Base-by-base conservation (phyloP, 2,888 invertebrate genomes). In the Harpalus rubripes region DNA sequence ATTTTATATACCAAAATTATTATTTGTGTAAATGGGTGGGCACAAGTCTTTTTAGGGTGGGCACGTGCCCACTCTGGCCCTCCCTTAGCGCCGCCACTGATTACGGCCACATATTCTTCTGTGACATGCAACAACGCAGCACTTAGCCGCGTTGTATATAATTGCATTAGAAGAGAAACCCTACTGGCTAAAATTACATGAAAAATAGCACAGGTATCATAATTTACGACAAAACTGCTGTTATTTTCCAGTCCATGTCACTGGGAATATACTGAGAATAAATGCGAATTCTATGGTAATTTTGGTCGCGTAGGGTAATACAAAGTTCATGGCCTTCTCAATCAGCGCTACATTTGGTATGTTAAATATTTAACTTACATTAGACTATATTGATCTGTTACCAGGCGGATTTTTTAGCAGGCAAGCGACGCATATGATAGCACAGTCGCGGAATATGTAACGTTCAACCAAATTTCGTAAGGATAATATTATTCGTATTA, bases 141-240 rank as follows among this genome's bases (percentile, higher is more conserved):
- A 44, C 44, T 74, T 74, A 44, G 72, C 44, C 44, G 18, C 22
- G 72, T 74, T 18, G 44, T 16, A 74, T 74, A 44, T 74, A 44
- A 74, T 74, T 74, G 72, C 72, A 74, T 74, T 74, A 74, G 72
- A 74, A 52, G 72, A 74, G 72, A 74, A 74, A 44, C 72, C 72
- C 44, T 74, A 41, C 18, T 74, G 44, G 18, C 41, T 74, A 74
- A 41, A 32, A 74, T 39, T 74, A 74, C 44, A 44, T 74, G 72
- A 74, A 74, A 74, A 74, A 74, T 74, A 39, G 12, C 39, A n/a
- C 32, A 68, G 68, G 68, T 68, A 32, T 39, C 15, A 15, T 68
- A 32, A 68, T 39, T 68, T 39, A 68, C 39, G 68, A 39, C 32
- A 39, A 65, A 68, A 68, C 68, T 32, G 68, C 32, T 68, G 15